Evolutionary conservation across 2,113 vertebrate genomes (phyloP), one percentile per base, ranked within the genome.

Genomic region (Promerops cafer): DNA sequence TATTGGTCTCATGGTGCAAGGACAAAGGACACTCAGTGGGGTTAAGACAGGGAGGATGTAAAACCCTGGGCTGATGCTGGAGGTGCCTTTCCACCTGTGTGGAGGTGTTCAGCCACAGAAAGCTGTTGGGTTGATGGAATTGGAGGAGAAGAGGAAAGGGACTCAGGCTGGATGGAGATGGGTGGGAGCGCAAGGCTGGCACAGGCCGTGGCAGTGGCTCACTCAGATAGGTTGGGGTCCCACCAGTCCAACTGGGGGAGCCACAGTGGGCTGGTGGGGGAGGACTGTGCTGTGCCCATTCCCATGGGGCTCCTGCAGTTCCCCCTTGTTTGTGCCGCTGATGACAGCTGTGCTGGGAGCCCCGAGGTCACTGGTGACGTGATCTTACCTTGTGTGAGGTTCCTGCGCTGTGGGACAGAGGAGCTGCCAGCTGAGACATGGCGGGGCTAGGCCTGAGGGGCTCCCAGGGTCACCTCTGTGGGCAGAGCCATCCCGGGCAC

Each of bases 171-270:
- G 59, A 9, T 9, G 27, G 64, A 24, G 37, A 2, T 11, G 35
- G 2, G 52, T 9, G 31, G 72, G 61, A 27, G 42, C 0, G 2
- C n/a, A 3, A 37, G 31, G 39, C 39, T 72, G 83, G 75, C 57
- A 3, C 18, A 17, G 68, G 64, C 24, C 0, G 0, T 3, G 42
- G 40, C 37, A 14, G 24, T 6, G 45, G 33, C 54, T 35, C 14
- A 5, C 35, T 28, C 33, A 0, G 0, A 7, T 0, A 4, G 0
- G 0, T 1, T 1, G 5, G 8, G 13, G 44, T 74, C 30, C 23
- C 6, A 33, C 54, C 6, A 1, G 16, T 18, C 65, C 27, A 4
- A 1, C 6, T 16, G 22, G 35, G 23, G 11, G 11, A 52, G 31
- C 49, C 10, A 0, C 19, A 4, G 13, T 9, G 57, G 56, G n/a